These are phyloP conservation scores for Pachliopta kotzebuea DNA, from an alignment of 2,888 invertebrate genomes.

Conservation along the genomic window DNA sequence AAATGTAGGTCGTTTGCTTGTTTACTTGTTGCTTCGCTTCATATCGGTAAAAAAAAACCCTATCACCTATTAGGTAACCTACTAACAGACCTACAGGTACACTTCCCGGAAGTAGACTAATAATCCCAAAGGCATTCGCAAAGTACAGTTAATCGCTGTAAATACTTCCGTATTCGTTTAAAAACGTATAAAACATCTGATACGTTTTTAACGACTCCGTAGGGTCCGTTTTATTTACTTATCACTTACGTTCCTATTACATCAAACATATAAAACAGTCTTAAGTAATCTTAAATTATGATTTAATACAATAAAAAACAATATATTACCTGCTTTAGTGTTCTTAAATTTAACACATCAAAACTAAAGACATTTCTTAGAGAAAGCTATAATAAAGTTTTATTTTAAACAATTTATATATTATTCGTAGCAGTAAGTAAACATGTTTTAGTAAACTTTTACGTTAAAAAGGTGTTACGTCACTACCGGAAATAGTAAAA, in stretches of 20 bases:
- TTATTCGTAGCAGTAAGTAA: background rate
- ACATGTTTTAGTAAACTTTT: background rate
- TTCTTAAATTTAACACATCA: too few relatives aligned
- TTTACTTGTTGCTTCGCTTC: slow-evolving; percentile 29
- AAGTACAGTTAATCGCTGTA: background rate
- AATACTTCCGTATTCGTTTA: background rate
- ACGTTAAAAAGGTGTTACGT: slow-evolving; percentile 1
- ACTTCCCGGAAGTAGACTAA: background rate
- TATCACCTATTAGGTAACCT: background rate
- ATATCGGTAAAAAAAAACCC: slow-evolving; percentile 8
- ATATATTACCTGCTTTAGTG: too few relatives aligned
- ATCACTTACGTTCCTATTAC: slow-evolving; percentile 14
- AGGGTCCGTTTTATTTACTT: slow-evolving; percentile 5
- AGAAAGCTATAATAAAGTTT: too few relatives aligned
- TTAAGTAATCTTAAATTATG: background rate
- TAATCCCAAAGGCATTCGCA: background rate
- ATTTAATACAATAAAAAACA: too few relatives aligned
- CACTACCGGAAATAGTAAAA: slow-evolving; percentile 3
- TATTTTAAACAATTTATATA: too few relatives aligned
- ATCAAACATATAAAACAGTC: background rate
- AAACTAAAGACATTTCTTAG: too few relatives aligned
- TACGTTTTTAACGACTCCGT: slow-evolving; percentile 22
- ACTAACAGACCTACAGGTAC: background rate
- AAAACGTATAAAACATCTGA: slow-evolving; percentile 9
- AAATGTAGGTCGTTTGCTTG: slow-evolving; percentile 27